Evolutionary conservation across 2,797 vertebrate genomes (phyloP).

Genomic region (Glyptemys insculpta): DNA sequence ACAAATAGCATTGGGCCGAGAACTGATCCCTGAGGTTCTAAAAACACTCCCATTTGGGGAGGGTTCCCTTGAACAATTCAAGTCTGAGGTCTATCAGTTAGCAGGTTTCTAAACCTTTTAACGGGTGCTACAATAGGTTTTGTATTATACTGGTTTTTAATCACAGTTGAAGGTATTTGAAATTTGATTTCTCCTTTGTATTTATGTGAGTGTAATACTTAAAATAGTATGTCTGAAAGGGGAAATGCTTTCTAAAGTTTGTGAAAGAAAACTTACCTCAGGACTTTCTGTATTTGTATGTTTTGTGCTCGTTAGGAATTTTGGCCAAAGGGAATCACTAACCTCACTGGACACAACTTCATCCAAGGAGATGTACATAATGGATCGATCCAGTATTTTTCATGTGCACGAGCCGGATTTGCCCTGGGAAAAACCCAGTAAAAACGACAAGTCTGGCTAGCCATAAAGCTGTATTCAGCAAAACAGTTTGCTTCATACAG

Average conservation of each 20-base stretch:
- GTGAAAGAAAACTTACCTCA: background rate
- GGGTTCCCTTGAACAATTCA: background rate
- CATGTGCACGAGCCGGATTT: too few species aligned
- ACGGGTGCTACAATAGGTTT: background rate
- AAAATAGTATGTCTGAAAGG: background rate
- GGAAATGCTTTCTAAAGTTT: background rate
- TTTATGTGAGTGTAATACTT: background rate
- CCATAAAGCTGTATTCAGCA: too few species aligned
- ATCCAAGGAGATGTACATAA: background rate
- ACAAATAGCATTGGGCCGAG: background rate
- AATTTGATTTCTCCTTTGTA: background rate
- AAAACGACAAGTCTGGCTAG: too few species aligned
- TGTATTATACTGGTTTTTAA: background rate
- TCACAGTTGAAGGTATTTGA: background rate
- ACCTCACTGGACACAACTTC: background rate
- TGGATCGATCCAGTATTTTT: background rate
- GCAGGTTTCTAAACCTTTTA: background rate
- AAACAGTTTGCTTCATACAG: background rate
- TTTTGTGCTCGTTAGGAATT: background rate
- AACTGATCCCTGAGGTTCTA: background rate
- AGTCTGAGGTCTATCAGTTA: background rate
- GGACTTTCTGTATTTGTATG: background rate
- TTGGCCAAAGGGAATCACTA: background rate
- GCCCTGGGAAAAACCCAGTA: too few species aligned
- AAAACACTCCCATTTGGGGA: too few species aligned